phyloP scores from a whole-genome alignment of 1,140 invertebrate species.

The Phymastichus coffea region DNA sequence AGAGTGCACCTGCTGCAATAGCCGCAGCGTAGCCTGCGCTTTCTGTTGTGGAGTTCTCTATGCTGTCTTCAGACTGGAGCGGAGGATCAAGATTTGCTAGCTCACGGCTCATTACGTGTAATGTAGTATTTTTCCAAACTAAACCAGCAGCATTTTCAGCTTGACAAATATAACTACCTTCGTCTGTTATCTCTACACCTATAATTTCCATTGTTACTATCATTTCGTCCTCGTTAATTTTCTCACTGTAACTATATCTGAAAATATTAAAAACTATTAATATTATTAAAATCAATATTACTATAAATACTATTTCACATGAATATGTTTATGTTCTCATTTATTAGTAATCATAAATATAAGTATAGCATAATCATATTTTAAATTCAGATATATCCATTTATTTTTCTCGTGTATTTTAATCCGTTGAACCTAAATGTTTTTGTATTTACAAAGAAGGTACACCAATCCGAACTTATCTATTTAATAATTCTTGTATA shows the following conservation, averaged over 20 bases:
- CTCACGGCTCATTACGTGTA: constrained; percentile 55
- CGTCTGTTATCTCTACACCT: constrained; percentile 48
- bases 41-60: too few species aligned
- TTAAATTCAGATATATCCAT: too few species aligned
- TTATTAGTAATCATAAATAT: too few species aligned
- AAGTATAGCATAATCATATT: too few species aligned
- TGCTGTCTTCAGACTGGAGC: too few species aligned
- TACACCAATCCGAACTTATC: too few species aligned
- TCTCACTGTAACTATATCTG: constrained; percentile 42
- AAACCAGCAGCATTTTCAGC: constrained; percentile 81
- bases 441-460: not conserved
- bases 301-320: too few species aligned
- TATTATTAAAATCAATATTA: too few species aligned
- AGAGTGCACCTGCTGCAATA: constrained; percentile 44
- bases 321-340: too few species aligned
- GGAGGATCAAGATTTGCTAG: constrained; percentile 43
- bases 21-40: constrained; percentile 44
- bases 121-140: constrained; percentile 73
- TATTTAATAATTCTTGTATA: too few species aligned
- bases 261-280: too few species aligned
- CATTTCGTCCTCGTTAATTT: constrained; percentile 45
- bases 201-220: constrained; percentile 44
- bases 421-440: not conserved
- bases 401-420: too few species aligned
- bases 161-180: constrained; percentile 78